These are phyloP conservation scores for Trichopria drosophilae DNA, from an alignment of 2,888 invertebrate species.

Conservation along the genomic window DNA sequence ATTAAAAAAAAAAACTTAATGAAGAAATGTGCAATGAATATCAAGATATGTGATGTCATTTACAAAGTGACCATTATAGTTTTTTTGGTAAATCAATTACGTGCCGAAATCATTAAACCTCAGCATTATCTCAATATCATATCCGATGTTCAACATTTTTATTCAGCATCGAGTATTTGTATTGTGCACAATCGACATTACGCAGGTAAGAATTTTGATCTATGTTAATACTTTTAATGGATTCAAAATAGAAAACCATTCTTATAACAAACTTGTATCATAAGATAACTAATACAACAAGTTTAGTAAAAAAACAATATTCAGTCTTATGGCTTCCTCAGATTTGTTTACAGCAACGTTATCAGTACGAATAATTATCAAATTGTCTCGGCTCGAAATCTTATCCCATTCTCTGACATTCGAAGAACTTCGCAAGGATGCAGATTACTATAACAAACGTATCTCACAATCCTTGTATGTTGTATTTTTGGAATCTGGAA, in stretches of 20 bases:
- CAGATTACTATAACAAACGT: conserved; percentile 10
- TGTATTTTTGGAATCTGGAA: conserved; percentile 3
- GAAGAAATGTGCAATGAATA: no score
- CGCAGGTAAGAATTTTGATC: conserved; percentile 12
- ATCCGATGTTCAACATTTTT: conserved; percentile 5
- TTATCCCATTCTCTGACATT: conserved; percentile 17
- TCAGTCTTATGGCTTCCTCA: no score
- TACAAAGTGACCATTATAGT: no score
- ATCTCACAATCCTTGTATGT: conserved; percentile 15
- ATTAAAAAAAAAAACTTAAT: no score
- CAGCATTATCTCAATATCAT: no score
- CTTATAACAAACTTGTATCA: neutral
- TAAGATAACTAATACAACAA: neutral
- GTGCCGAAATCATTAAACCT: no score
- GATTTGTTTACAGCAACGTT: conserved; percentile 1
- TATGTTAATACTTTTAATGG: neutral
- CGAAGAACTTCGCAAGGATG: conserved; percentile 6
- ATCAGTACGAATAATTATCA: conserved; percentile 1
- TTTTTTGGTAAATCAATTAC: no score
- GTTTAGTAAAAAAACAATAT: no score
- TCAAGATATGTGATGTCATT: no score
- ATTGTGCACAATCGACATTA: conserved; percentile 14
- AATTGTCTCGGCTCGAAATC: conserved; percentile 16
- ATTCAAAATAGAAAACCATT: neutral
- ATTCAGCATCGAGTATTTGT: conserved; percentile 15